Base-by-base conservation (phyloP, 2,888 invertebrate species). In the Isoperla grammatica region DNA sequence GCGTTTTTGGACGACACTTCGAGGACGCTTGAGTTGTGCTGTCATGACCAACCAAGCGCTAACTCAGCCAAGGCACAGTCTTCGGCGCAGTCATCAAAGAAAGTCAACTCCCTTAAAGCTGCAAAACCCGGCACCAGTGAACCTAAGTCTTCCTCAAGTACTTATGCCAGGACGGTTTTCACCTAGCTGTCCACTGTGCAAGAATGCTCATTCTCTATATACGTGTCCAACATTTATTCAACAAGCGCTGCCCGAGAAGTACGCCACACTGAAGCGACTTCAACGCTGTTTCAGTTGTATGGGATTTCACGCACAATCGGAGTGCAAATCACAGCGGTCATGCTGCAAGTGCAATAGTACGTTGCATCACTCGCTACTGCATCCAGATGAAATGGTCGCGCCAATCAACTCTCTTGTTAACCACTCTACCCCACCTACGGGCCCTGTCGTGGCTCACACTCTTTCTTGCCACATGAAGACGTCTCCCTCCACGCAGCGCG, bases 1-100 rank as follows among this genome's bases (percentile, higher is more conserved):
- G 42, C 42, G n/a, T 42, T 42, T 42, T 15, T 42, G n/a, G 42
- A 42, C 42, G 42, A 42, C 42, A 42, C 42, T 15, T 42, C 13
- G 9, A 42, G 42, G 42, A 42, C 42, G 9, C 13, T 42, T 6
- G 42, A 42, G 42, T 42, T 42, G 42, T 42, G 42, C 42, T 42
- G n/a, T 42, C 5, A 9, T 11, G 42, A 42, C 9, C 8, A 8
- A 42, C n/a, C 42, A 8, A 15, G 42, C 9, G 9, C 13, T n/a
- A 15, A 11, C n/a, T n/a, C 42, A 6, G 9, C 13, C n/a, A 42
- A 42, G 13, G n/a, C 9, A n/a, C 42, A 11, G 13, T 42, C 8
- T 42, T n/a, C n/a, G n/a, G 13, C 42, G 42, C 42, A 11, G 42
- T 42, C 42, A 15, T n/a, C 42, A n/a, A 42, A 42, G 42, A 42